Evolutionary conservation across 2,888 invertebrate species (phyloP).

Genomic region (Miltochrista miniata): DNA sequence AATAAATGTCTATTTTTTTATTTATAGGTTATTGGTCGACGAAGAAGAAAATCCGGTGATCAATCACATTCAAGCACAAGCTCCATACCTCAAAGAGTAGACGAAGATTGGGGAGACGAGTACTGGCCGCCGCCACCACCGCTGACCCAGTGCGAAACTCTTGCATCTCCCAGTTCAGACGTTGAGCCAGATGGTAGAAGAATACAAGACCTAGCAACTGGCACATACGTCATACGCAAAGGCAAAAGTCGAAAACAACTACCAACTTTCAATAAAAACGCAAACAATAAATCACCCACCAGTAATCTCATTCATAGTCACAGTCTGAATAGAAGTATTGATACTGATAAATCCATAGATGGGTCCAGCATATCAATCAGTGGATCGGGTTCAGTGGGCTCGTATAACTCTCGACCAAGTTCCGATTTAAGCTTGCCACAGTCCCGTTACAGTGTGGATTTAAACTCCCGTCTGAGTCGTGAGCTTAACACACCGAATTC

Average conservation of each 20-base stretch:
- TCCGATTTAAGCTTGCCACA: constrained; percentile 85
- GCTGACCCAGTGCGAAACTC: constrained; percentile 85
- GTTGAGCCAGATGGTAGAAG: constrained; percentile 66
- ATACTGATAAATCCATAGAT: constrained; percentile 76
- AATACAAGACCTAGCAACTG: constrained; percentile 73
- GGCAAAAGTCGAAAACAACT: constrained; percentile 88
- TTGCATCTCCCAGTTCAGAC: constrained; percentile 88
- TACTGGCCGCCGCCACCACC: constrained; percentile 90
- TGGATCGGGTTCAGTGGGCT: constrained; percentile 80
- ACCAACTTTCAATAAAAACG: constrained; percentile 81
- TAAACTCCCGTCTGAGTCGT: constrained; percentile 81
- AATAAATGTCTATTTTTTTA: not conserved
- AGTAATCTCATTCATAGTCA: constrained; percentile 71
- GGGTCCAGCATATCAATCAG: constrained; percentile 80
- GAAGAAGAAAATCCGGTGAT: constrained; percentile 82
- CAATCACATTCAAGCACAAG: constrained; percentile 87
- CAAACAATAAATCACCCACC: constrained; percentile 71
- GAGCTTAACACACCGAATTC: constrained; percentile 85
- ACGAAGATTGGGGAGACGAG: constrained; percentile 84
- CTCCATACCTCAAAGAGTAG: constrained; percentile 87
- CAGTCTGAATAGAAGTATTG: constrained; percentile 73
- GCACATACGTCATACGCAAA: constrained; percentile 92
- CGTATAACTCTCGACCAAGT: constrained; percentile 85
- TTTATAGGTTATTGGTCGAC: constrained; percentile 82
- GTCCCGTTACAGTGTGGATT: constrained; percentile 83